Evolutionary conservation across 1,140 invertebrate species (phyloP), one percentile per base, ranked within the genome.

Genomic region (Drosophila yakuba): DNA sequence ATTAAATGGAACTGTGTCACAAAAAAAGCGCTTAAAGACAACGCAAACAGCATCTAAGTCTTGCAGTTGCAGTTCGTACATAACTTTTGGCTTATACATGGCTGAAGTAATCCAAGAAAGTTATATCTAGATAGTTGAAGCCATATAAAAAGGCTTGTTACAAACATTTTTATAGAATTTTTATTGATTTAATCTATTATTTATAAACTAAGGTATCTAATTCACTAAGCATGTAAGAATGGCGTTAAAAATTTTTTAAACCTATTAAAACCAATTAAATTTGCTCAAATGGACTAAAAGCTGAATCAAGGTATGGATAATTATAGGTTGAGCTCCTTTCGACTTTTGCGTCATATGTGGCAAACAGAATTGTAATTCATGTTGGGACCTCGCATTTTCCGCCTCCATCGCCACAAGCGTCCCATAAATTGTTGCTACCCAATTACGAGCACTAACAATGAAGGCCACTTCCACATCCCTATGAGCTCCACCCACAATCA

Each of bases 341-440:
- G 74, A 80, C 60, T 74, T 57, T 56, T 52, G 59, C 66, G 79
- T 66, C 57, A 76, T 76, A 83, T 88, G 84, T 83, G 83, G 47
- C 58, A 78, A 58, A 60, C 80, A 61, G 51, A 68, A 83, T 76
- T 76, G 74, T 84, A 80, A 80, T 88, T 91, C 63, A 80, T 83
- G 72, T 71, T 64, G 45, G 60, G 43, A 20, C 48, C 25, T 44
- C 28, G 43, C 55, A 51, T 48, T 47, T 39, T 17, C 60, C 25
- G 36, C 48, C 51, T 63, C 45, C 25, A 20, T 23, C 17, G 45
- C 38, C 45, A 28, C 58, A 51, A 57, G 72, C 80, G 62, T 64
- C 76, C 80, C 80, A 89, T 91, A 89, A 91, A 90, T 80, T 89
- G 89, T 81, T 91, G 74, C 89, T 91, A 85, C 80, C 89, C 89